Percentiles rank a stretch among this genome's conserved stretches.
Evolutionary conservation across 2,888 invertebrate species (phyloP).

Genomic region (Dryocosmus kuriphilus): DNA sequence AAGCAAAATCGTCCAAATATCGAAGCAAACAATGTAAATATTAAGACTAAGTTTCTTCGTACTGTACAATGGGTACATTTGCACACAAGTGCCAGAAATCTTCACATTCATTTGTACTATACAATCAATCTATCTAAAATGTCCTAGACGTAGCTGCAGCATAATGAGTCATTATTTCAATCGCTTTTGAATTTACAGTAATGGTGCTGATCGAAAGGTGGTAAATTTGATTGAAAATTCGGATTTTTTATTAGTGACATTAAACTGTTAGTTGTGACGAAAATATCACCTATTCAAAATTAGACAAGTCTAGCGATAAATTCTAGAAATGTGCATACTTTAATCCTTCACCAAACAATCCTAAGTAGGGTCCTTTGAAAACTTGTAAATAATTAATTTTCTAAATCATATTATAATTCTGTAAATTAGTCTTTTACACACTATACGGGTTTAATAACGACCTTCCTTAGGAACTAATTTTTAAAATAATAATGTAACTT

Average conservation of each 20-base stretch:
- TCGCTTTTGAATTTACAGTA: background rate
- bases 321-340: background rate
- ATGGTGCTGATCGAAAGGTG: background rate
- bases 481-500: background rate
- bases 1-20: background rate
- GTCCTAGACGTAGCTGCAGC: slow-evolving; percentile 18
- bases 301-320: background rate
- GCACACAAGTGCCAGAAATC: slow-evolving; percentile 20
- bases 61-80: slow-evolving; percentile 15
- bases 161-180: background rate
- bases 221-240: slow-evolving; percentile 33
- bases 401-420: background rate
- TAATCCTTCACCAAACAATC: background rate
- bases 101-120: slow-evolving; percentile 40
- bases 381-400: background rate
- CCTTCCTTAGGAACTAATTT: background rate
- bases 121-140: slow-evolving; percentile 35
- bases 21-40: slow-evolving; percentile 26
- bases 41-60: slow-evolving; percentile 29
- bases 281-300: background rate
- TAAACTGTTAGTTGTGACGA: background rate
- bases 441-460: background rate
- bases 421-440: background rate
- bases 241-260: background rate
- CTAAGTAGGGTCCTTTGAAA: background rate